Evolutionary conservation across 2,797 vertebrate species (phyloP), one percentile per base, ranked within the genome.

Genomic region (Chloroceryle amazona): DNA sequence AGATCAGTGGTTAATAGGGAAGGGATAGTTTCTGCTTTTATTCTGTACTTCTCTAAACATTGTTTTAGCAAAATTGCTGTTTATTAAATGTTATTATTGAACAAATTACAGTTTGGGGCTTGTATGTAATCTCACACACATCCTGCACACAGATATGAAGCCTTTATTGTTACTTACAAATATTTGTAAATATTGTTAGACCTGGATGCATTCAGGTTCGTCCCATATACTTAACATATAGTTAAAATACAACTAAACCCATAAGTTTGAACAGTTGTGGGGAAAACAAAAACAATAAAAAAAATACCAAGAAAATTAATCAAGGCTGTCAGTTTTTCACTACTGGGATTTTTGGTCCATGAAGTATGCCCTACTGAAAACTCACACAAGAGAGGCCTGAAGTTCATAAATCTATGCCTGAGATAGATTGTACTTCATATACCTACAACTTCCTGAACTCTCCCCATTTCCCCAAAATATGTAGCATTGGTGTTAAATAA

Each of bases 21-120:
- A 86, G 47, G 81, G 42, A 28, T 44, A 47, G 49, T 79, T 92
- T 76, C 80, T 90, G 47, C 29, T 85, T 97, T 84, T 86, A 75
- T 73, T 61, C 41, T 72, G 2, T 87, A 63, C 66, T 86, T 58
- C 80, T 90, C 62, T 76, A 57, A 70, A 86, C 74, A 10, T 6
- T 55, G 11, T 47, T 91, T 71, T 65, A 39, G 84, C 96, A 44
- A 65, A 35, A 52, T 62, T 57, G 79, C 44, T 83, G 86, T 61
- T 65, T 28, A 93, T 89, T 94, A 92, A 96, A 96, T 70, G n/a
- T 13, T 35, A 8, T 41, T 73, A 41, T 33, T 29, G 58, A 72
- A 71, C n/a, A 51, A 29, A 58, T 70, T 85, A 33, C 44, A 70
- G 28, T 13, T 87, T 90, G 33, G 63, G 55, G 31, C 25, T 93